Base-by-base conservation (phyloP, 2,888 invertebrate species). In the Eilema sororculum region DNA sequence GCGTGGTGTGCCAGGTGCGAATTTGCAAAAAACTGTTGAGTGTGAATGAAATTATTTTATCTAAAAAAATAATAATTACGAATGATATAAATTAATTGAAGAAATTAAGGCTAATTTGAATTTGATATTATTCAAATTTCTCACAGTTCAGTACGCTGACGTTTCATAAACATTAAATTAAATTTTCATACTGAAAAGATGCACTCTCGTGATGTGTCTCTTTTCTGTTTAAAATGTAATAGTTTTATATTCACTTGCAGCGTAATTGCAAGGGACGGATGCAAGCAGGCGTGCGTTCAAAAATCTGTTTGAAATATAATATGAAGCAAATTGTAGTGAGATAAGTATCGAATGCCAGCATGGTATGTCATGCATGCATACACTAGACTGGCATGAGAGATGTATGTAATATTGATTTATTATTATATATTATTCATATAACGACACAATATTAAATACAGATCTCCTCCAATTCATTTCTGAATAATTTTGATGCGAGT, bases 271-370 rank as follows among this genome's bases (percentile, higher is more conserved):
- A 84, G 70, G 61, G n/a, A 57, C n/a, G 62, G 73, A 78, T 77
- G 72, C 73, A 82, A 77, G 77, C 75, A 76, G 81, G 85, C 86
- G 82, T 80, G 88, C 82, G 80, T 85, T 61, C 83, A 85, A 85
- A 87, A 90, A 91, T 90, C 88, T 85, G 88, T 90, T 89, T 89
- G 92, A 90, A 92, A 92, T 93, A 88, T 90, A 93, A 94, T 93
- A 94, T 90, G 87, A 87, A 82, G 86, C 87, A 80, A 82, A 84
- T 84, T 87, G 85, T 84, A 89, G 82, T 74, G 66, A 81, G 81
- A 84, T 86, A 86, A 83, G 88, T 86, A 89, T 87, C 70, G 24
- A 63, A 71, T 69, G 79, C 57, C n/a, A 65, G 68, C 65, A 56
- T 62, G 33, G 22, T 16, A 37, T 58, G 52, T 25, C 41, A 37